Evolutionary conservation across 2,113 vertebrate species (phyloP).

Genomic region (Bos taurus): DNA sequence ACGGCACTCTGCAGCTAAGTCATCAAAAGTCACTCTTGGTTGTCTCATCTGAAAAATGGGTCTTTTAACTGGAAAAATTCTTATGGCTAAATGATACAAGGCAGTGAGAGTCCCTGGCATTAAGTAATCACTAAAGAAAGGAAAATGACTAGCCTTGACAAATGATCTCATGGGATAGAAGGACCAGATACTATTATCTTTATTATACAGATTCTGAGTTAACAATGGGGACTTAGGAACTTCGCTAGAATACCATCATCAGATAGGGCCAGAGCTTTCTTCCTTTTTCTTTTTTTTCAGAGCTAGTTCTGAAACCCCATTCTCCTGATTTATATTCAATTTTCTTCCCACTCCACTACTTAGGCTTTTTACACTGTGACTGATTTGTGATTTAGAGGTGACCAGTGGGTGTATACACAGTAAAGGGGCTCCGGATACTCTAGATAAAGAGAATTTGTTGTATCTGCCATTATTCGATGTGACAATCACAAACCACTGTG

Average conservation of each 20-base stretch:
- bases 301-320: not conserved
- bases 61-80: not conserved
- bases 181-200: not conserved
- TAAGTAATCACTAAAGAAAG: not conserved
- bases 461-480: not conserved
- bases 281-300: not conserved
- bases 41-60: not conserved
- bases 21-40: not conserved
- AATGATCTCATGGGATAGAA: not conserved
- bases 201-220: not conserved
- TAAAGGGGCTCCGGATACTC: rapidly evolving
- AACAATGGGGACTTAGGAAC: not conserved
- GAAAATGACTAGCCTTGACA: rapidly evolving
- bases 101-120: rapidly evolving
- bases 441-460: too few species aligned
- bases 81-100: rapidly evolving
- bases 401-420: not conserved
- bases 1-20: rapidly evolving
- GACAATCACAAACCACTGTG: rapidly evolving
- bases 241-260: not conserved
- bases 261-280: not conserved
- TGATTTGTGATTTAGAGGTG: not conserved
- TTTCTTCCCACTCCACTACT: not conserved
- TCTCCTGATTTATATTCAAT: not conserved
- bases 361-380: not conserved